A percentile compares a stretch with the other conserved stretches of the same genome.
phyloP scores from a whole-genome alignment of 2,113 vertebrate species.

The Ictalurus punctatus region DNA sequence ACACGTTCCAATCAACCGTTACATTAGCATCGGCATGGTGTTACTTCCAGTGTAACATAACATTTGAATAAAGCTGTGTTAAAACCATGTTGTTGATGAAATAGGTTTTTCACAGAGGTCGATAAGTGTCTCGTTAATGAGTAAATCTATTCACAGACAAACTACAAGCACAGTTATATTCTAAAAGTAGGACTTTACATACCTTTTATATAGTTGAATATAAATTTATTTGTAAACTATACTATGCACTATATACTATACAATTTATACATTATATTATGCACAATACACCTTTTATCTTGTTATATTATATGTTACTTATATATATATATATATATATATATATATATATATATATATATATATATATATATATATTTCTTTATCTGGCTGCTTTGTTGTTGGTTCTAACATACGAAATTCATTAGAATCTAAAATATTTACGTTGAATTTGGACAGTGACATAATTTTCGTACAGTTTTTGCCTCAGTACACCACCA shows the following conservation, averaged over 20 bases:
- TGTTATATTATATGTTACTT: not conserved
- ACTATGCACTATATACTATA: too few species aligned
- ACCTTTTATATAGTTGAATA: too few species aligned
- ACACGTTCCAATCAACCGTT: not conserved
- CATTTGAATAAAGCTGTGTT: not conserved
- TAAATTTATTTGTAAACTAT: too few species aligned
- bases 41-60: not conserved
- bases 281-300: not conserved
- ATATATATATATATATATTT: not conserved
- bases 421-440: not conserved
- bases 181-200: not conserved
- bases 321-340: too few species aligned
- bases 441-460: too few species aligned
- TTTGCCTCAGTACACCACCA: too few species aligned
- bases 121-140: not conserved
- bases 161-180: not conserved
- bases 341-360: too few species aligned
- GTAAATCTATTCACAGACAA: not conserved
- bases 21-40: too few species aligned
- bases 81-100: not conserved
- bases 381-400: not conserved
- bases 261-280: not conserved
- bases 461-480: too few species aligned
- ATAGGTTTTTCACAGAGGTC: not conserved
- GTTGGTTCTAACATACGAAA: too few species aligned